Conservation (phyloP, 2,113 vertebrate genomes). For the Notothenia coriiceps region DNA sequence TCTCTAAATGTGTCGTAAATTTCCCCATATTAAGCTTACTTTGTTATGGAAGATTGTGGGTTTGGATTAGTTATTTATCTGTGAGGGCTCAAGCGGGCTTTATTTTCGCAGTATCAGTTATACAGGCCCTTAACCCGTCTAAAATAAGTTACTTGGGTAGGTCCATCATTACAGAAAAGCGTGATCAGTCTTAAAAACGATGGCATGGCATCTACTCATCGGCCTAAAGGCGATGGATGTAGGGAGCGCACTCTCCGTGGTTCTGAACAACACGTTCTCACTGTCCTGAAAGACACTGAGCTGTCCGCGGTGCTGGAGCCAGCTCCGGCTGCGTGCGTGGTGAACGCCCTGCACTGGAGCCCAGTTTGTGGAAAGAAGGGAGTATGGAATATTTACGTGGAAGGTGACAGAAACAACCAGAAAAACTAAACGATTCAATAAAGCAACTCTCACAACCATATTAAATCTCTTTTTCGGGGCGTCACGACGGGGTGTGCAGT, state of each 20-base stretch:
- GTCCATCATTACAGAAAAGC: constrained; percentile 1
- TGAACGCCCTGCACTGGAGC: constrained; percentile 77
- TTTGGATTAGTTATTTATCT: neutral
- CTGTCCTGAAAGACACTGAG: constrained; percentile 46
- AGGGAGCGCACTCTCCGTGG: constrained; percentile 47
- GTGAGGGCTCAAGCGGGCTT: neutral
- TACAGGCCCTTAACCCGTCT: neutral
- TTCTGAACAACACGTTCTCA: constrained; percentile 32
- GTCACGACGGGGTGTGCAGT: constrained; percentile 6
- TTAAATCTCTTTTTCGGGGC: neutral
- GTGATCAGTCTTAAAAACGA: neutral
- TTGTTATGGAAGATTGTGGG: neutral
- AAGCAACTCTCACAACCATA: neutral
- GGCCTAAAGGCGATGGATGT: neutral
- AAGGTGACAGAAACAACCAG: neutral
- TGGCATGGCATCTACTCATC: neutral
- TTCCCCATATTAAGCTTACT: constrained; percentile 18
- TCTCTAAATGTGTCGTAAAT: constrained; percentile 47
- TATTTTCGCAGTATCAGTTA: constrained; percentile 7
- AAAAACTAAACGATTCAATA: neutral
- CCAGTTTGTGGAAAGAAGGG: constrained; percentile 33
- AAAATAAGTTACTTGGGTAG: constrained; percentile 5
- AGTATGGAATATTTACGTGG: neutral
- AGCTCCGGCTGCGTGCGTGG: constrained; percentile 55
- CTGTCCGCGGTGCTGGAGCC: constrained; percentile 79